Evolutionary conservation across 64 coral and sea anemone genomes (phyloP).

Genomic region (Montipora capricornis): DNA sequence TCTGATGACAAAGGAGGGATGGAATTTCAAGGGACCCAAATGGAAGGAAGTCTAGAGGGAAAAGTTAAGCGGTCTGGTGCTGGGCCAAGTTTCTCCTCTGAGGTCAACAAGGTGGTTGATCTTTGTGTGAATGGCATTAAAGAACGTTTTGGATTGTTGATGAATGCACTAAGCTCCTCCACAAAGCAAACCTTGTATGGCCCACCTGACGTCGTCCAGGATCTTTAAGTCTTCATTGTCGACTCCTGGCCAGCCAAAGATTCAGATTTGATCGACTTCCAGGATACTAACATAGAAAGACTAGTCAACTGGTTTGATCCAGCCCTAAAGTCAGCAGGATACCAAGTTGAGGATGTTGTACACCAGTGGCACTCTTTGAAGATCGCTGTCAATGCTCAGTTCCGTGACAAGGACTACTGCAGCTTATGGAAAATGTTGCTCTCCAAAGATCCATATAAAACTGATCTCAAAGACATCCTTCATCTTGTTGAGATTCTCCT

Average conservation of each 20-base stretch:
- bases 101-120: neutral
- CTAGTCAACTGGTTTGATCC: conserved; percentile 41
- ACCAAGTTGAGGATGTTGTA: conserved; percentile 21
- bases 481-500: conserved; percentile 74
- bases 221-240: conserved; percentile 48
- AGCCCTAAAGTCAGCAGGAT: conserved; percentile 11
- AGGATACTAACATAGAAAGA: conserved; percentile 19
- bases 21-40: neutral
- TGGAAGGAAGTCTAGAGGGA: conserved; percentile 29
- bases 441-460: conserved; percentile 53
- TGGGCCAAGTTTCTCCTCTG: conserved; percentile 6
- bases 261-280: conserved; percentile 41
- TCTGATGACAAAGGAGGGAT: neutral
- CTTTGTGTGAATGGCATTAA: conserved; percentile 13
- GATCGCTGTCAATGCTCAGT: conserved; percentile 27
- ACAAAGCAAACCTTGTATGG: neutral
- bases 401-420: conserved; percentile 42
- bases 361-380: conserved; percentile 55
- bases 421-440: conserved; percentile 53
- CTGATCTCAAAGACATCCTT: conserved; percentile 52
- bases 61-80: neutral
- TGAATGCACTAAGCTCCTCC: conserved; percentile 4
- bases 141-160: conserved; percentile 20
- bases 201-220: neutral
- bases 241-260: conserved; percentile 38